phyloP scores from a whole-genome alignment of 2,113 vertebrate species.

The Spermophilus dauricus region DNA sequence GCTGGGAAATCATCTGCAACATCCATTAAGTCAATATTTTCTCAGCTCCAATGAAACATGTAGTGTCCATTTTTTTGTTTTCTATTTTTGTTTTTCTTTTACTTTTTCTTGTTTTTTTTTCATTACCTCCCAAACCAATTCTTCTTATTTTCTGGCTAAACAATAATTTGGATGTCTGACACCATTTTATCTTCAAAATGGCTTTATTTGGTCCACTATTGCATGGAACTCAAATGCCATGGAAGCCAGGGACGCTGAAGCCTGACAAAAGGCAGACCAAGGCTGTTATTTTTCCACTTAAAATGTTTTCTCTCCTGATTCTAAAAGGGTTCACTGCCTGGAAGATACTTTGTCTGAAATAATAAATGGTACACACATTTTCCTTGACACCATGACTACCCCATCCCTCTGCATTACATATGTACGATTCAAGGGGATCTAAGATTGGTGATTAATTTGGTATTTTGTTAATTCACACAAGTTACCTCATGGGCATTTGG shows the following conservation, averaged over 20 bases:
- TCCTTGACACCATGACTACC: not conserved
- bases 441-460: not conserved
- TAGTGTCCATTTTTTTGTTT: not conserved
- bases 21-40: slow-evolving; percentile 49
- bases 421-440: not conserved
- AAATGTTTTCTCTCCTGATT: not conserved
- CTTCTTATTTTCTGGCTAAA: slow-evolving; percentile 59
- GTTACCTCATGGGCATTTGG: not conserved
- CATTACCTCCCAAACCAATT: slow-evolving; percentile 1
- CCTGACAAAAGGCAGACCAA: slow-evolving; percentile 62
- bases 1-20: not conserved
- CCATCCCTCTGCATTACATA: not conserved
- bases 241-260: slow-evolving; percentile 22
- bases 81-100: too few relatives aligned
- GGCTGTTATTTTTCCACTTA: slow-evolving; percentile 31
- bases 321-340: not conserved
- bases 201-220: slow-evolving; percentile 25
- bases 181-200: slow-evolving; percentile 57
- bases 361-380: not conserved
- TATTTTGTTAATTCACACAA: slow-evolving; percentile 47
- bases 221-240: slow-evolving; percentile 21
- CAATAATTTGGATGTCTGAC: slow-evolving; percentile 57
- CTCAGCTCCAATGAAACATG: not conserved
- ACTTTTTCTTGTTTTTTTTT: not conserved
- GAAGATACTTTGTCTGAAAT: slow-evolving; percentile 39